Percentiles rank a stretch among this genome's conserved stretches.
Evolutionary conservation across 1,140 invertebrate genomes (phyloP).

Genomic region (Brachionus koreanus): DNA sequence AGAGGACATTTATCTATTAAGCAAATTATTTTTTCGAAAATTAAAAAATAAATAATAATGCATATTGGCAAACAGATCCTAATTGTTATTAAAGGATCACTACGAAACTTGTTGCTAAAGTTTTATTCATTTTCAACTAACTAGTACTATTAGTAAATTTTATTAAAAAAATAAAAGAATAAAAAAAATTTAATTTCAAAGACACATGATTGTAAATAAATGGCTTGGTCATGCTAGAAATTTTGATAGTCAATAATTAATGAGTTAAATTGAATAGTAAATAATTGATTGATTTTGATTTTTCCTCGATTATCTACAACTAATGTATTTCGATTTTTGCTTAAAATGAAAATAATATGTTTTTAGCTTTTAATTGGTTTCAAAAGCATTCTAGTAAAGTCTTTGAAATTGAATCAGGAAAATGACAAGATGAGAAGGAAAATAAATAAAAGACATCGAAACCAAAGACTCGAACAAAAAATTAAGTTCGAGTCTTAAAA

Average conservation of each 20-base stretch:
- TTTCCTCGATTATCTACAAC: not conserved
- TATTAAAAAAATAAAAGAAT: too few relatives aligned
- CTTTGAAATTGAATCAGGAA: constrained; percentile 1
- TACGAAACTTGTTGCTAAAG: too few relatives aligned
- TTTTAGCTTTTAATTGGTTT: constrained; percentile 3
- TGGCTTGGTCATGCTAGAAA: not conserved
- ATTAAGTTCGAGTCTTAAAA: not conserved
- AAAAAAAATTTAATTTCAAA: too few relatives aligned
- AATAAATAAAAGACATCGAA: not conserved
- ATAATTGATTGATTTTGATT: not conserved
- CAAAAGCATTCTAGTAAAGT: not conserved
- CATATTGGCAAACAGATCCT: too few relatives aligned
- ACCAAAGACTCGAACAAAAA: not conserved
- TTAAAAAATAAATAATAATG: too few relatives aligned
- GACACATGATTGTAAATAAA: too few relatives aligned
- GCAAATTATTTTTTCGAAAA: too few relatives aligned
- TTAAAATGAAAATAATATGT: not conserved
- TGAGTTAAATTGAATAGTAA: not conserved
- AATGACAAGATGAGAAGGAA: not conserved
- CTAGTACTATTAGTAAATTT: too few relatives aligned
- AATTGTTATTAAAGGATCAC: too few relatives aligned
- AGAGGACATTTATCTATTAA: too few relatives aligned
- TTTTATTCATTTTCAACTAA: too few relatives aligned
- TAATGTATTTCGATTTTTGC: not conserved
- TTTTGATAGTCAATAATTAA: not conserved